These are phyloP conservation scores for Petrocephalus zakoni DNA, from an alignment of 2,113 vertebrate genomes.

Conservation along the genomic window DNA sequence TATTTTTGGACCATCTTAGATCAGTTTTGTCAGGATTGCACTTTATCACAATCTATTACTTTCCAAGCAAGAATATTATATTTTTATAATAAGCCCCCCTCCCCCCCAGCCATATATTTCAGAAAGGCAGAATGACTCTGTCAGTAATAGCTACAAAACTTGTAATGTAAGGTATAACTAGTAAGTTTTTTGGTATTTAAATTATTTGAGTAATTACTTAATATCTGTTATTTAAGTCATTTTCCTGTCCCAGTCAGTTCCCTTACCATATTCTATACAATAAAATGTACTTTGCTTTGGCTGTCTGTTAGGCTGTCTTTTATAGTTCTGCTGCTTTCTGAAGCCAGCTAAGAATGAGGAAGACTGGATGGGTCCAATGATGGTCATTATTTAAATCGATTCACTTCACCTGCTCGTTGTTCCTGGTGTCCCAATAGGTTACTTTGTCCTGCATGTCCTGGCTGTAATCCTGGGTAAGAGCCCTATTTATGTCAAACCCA, in stretches of 20 bases:
- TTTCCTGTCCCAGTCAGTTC: neutral
- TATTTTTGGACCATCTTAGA: neutral
- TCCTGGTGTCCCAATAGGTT: neutral
- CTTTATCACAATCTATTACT: neutral
- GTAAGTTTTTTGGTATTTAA: neutral
- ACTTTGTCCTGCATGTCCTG: neutral
- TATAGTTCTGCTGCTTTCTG: neutral
- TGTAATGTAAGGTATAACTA: neutral
- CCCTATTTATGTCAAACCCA: neutral
- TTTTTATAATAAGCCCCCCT: neutral
- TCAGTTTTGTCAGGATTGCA: neutral
- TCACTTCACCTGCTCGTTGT: neutral
- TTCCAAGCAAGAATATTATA: neutral
- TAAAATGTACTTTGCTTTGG: neutral
- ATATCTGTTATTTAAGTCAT: neutral
- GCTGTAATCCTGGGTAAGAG: neutral
- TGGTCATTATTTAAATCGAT: neutral
- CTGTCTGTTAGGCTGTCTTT: neutral
- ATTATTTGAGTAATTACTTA: neutral
- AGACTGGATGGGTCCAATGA: neutral
- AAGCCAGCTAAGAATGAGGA: neutral
- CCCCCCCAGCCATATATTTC: neutral
- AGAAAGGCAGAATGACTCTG: neutral
- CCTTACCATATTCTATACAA: neutral
- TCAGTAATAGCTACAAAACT: neutral